These are phyloP conservation scores for Gymnosoma rotundatum DNA, from an alignment of 2,888 invertebrate species.

Conservation along the genomic window DNA sequence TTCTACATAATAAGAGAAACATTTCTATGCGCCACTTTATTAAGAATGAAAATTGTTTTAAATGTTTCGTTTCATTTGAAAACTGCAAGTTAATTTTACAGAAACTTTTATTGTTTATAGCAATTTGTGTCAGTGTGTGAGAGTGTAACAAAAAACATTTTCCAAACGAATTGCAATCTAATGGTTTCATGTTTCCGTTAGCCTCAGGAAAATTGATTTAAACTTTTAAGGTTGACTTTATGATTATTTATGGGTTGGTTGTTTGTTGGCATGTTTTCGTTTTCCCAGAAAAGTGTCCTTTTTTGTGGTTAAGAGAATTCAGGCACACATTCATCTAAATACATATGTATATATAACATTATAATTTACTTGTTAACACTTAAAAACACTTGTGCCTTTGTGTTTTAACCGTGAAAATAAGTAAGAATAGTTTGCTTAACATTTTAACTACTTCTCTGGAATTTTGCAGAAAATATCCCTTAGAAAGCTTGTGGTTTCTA, in stretches of 20 bases:
- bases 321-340: background rate
- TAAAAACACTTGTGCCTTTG: slow-evolving; percentile 77
- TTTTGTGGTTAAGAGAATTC: slow-evolving; percentile 33
- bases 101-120: slow-evolving; percentile 53
- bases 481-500: background rate
- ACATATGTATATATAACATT: slow-evolving; percentile 60
- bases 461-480: background rate
- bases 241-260: slow-evolving; percentile 62
- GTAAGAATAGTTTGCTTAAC: slow-evolving; percentile 47
- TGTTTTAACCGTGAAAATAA: slow-evolving; percentile 29
- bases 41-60: slow-evolving; percentile 35
- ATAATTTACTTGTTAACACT: slow-evolving; percentile 81
- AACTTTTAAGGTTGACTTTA: slow-evolving; percentile 65
- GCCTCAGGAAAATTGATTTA: slow-evolving; percentile 64
- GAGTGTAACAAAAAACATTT: slow-evolving; percentile 46
- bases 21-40: slow-evolving; percentile 12
- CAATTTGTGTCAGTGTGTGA: background rate
- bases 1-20: slow-evolving; percentile 11
- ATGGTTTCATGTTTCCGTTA: slow-evolving; percentile 66
- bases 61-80: slow-evolving; percentile 33
- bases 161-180: slow-evolving; percentile 68
- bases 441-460: slow-evolving; percentile 15
- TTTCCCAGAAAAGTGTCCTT: slow-evolving; percentile 36
- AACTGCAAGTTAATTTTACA: slow-evolving; percentile 35
- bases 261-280: slow-evolving; percentile 10